Conservation (phyloP, 2,113 vertebrate species). For the Reinhardtius hippoglossoides region DNA sequence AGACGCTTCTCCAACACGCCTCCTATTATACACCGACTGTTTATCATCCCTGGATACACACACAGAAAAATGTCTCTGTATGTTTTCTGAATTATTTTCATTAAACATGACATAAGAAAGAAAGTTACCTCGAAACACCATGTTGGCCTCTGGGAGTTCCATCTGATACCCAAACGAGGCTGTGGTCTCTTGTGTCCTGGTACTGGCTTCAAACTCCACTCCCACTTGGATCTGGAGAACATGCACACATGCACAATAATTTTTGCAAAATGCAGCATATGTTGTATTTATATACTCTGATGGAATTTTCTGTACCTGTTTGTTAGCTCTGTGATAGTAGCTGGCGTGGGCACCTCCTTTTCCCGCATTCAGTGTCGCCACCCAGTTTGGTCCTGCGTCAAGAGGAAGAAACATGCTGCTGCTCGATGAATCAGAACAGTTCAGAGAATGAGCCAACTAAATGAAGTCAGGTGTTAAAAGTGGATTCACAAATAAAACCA, state of each 20-base stretch:
- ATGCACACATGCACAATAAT: not conserved
- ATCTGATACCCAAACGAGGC: conserved; percentile 97
- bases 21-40: conserved; percentile 95
- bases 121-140: conserved; percentile 90
- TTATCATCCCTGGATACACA: conserved; percentile 86
- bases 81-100: not conserved
- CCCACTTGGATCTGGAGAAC: conserved; percentile 90
- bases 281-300: not conserved
- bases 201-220: conserved; percentile 97
- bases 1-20: conserved; percentile 94
- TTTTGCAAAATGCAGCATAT: not conserved
- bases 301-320: conserved; percentile 84
- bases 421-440: not conserved
- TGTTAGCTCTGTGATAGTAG: conserved; percentile 95
- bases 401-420: not conserved
- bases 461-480: not conserved
- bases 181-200: conserved; percentile 92
- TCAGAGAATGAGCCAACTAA: not conserved
- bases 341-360: conserved; percentile 95
- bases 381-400: conserved; percentile 89
- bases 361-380: conserved; percentile 91
- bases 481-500: conserved; percentile 9
- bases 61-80: not conserved
- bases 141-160: conserved; percentile 91
- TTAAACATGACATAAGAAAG: not conserved